These are phyloP conservation scores for Myotis lucifugus DNA, from an alignment of 2,113 vertebrate species.

Conservation along the genomic window DNA sequence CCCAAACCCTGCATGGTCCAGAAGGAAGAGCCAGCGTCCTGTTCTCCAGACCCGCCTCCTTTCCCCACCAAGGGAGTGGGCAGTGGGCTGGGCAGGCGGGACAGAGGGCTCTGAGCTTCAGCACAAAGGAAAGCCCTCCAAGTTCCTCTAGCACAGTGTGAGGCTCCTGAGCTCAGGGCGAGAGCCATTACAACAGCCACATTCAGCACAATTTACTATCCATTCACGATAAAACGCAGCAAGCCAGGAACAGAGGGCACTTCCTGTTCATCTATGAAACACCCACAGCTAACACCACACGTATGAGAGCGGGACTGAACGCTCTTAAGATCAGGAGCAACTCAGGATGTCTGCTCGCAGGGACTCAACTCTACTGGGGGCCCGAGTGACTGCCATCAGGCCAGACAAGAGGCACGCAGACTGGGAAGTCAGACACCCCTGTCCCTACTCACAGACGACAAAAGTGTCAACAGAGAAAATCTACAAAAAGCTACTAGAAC, in stretches of 20 bases:
- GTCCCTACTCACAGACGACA: background rate
- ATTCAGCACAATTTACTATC: background rate
- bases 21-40: background rate
- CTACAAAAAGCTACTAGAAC: background rate
- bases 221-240: background rate
- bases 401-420: background rate
- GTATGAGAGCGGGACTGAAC: background rate
- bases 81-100: background rate
- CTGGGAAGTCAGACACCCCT: background rate
- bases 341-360: background rate
- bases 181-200: background rate
- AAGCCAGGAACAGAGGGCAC: background rate
- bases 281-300: fast-evolving
- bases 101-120: background rate
- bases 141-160: too few species aligned
- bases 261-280: background rate
- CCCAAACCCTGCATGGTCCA: background rate
- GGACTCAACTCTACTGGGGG: background rate
- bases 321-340: background rate
- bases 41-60: background rate
- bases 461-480: background rate
- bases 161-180: background rate
- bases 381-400: background rate
- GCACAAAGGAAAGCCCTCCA: background rate
- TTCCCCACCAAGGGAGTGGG: background rate